These are phyloP conservation scores for Episyrphus balteatus DNA, from an alignment of 1,140 invertebrate genomes.

Conservation along the genomic window DNA sequence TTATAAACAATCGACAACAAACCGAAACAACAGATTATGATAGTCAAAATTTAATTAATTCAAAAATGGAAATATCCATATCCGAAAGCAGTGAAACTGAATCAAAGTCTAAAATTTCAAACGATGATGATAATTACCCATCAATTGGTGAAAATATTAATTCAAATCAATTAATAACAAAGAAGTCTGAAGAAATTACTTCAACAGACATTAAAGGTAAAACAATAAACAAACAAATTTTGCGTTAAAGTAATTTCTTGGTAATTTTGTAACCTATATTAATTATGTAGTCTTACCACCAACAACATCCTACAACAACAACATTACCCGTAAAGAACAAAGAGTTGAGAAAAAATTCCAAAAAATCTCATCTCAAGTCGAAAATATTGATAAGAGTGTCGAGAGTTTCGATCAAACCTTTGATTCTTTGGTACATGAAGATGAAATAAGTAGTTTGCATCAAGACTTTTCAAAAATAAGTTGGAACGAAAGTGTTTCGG, in stretches of 20 bases:
- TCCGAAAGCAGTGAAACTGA: neutral
- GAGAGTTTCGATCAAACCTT: conserved; percentile 25
- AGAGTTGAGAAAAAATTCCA: conserved; percentile 47
- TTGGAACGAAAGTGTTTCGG: conserved; percentile 36
- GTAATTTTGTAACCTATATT: too few relatives aligned
- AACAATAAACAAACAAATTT: too few relatives aligned
- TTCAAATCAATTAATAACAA: too few relatives aligned
- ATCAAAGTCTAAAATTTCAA: neutral
- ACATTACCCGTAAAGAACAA: neutral
- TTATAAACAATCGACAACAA: conserved; percentile 24
- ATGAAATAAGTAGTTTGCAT: conserved; percentile 32
- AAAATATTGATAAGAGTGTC: conserved; percentile 18
- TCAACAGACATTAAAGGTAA: too few relatives aligned
- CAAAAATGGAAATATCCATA: neutral
- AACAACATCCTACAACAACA: neutral
- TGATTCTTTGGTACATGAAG: conserved; percentile 23
- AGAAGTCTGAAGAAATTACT: too few relatives aligned
- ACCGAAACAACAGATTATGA: conserved; percentile 13
- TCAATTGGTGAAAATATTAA: too few relatives aligned
- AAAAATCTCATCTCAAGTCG: conserved; percentile 40
- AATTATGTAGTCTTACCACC: neutral
- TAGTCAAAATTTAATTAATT: too few relatives aligned
- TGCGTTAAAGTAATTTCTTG: too few relatives aligned
- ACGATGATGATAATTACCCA: neutral
- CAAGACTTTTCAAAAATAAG: conserved; percentile 35